These are phyloP conservation scores for Schizothorax lantsangensis DNA, from an alignment of 2,797 vertebrate genomes.

Conservation along the genomic window DNA sequence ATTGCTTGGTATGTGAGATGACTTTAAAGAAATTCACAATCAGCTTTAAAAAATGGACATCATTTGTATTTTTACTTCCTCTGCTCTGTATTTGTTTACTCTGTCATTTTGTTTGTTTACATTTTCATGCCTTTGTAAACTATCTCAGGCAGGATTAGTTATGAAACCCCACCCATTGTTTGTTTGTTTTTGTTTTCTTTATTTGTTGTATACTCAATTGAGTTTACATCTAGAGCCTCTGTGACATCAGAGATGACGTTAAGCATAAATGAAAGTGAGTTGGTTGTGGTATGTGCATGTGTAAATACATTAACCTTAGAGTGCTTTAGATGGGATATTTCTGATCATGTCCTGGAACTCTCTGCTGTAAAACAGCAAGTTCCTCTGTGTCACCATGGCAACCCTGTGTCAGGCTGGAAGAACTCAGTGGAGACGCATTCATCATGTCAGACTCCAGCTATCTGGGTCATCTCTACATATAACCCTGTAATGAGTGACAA, in stretches of 20 bases:
- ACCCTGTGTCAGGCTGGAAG: constrained; percentile 40
- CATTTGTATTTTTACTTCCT: not conserved
- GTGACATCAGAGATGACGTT: constrained; percentile 20
- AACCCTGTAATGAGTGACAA: constrained; percentile 35
- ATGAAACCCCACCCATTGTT: constrained; percentile 21
- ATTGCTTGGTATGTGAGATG: not conserved
- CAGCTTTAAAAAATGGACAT: not conserved
- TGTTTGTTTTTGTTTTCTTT: constrained; percentile 25
- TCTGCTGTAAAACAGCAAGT: constrained; percentile 3
- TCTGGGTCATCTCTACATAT: constrained; percentile 52
- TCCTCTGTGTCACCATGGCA: constrained; percentile 39
- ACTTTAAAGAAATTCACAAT: not conserved
- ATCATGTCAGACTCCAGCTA: constrained; percentile 49
- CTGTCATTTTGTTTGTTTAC: constrained; percentile 15
- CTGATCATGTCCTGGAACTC: constrained; percentile 2
- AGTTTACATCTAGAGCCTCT: constrained; percentile 11
- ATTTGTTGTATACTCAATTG: not conserved
- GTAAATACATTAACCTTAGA: not conserved
- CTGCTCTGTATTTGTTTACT: not conserved
- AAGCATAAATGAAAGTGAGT: not conserved
- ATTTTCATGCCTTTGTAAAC: constrained; percentile 18
- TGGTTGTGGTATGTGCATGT: not conserved
- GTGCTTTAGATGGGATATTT: constrained; percentile 17
- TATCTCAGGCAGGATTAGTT: not conserved
- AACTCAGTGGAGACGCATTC: constrained; percentile 43